phyloP scores from a whole-genome alignment of 2,797 vertebrate species.

The Adrianichthys oophorus region DNA sequence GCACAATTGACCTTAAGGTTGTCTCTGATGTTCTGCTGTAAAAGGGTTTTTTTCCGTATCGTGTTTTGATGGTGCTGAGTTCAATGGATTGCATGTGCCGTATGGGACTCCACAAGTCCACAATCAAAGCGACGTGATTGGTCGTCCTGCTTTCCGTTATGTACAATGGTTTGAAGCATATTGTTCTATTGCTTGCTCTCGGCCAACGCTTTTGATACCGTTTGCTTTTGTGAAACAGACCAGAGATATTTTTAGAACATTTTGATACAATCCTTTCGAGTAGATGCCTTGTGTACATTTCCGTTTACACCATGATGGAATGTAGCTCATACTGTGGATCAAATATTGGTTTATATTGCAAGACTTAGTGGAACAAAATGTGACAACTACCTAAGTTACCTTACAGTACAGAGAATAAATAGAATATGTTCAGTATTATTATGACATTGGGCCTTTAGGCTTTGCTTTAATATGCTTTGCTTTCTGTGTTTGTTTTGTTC shows the following conservation, averaged over 20 bases:
- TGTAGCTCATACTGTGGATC: constrained; percentile 79
- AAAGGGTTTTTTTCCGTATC: constrained; percentile 67
- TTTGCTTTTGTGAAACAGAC: constrained; percentile 82
- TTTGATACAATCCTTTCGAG: constrained; percentile 81
- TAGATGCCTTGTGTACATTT: constrained; percentile 81
- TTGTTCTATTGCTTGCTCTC: constrained; percentile 77
- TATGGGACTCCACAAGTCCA: constrained; percentile 75
- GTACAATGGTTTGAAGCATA: constrained; percentile 68
- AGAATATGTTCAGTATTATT: constrained; percentile 68
- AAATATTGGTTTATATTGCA: constrained; percentile 74
- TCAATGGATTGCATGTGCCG: constrained; percentile 80
- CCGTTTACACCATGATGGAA: constrained; percentile 78
- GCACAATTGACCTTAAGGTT: constrained; percentile 78
- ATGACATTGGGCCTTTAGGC: constrained; percentile 70
- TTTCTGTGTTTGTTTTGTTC: constrained; percentile 70
- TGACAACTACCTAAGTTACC: constrained; percentile 76
- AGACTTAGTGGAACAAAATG: constrained; percentile 73
- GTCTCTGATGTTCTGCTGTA: constrained; percentile 76
- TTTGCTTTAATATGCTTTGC: constrained; percentile 81
- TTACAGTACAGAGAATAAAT: constrained; percentile 62
- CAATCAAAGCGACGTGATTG: constrained; percentile 79
- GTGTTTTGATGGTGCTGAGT: constrained; percentile 78
- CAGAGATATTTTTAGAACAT: constrained; percentile 83
- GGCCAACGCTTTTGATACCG: constrained; percentile 81
- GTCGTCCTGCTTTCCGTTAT: constrained; percentile 77